Evolutionary conservation across 2,113 vertebrate genomes (phyloP).

Genomic region (Lichenostomus cassidix): DNA sequence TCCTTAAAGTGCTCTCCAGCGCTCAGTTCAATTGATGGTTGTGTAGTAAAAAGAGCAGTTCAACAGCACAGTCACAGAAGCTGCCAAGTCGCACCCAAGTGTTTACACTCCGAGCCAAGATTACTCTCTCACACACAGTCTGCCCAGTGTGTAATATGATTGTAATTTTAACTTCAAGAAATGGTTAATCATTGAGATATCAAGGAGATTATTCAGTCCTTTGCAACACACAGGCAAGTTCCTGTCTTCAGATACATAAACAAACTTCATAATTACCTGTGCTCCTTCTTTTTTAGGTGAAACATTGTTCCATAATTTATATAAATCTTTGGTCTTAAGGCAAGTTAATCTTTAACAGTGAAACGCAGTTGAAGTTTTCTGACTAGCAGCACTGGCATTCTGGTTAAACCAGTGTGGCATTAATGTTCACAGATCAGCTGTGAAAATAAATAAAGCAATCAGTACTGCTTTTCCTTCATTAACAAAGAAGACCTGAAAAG

Average conservation of each 20-base stretch:
- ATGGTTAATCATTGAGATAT: not conserved
- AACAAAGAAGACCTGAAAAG: not conserved
- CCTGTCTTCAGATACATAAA: not conserved
- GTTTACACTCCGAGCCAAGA: not conserved
- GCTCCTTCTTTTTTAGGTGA: not conserved
- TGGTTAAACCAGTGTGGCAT: rapidly evolving
- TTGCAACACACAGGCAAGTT: not conserved
- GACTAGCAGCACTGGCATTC: not conserved
- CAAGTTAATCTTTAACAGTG: not conserved
- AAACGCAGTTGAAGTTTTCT: not conserved
- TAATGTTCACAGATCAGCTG: not conserved
- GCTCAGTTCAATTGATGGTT: not conserved
- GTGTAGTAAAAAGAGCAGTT: not conserved
- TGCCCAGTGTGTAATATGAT: not conserved
- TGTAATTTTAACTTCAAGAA: not conserved
- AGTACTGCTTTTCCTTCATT: not conserved
- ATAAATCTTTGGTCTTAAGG: not conserved
- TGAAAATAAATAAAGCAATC: not conserved
- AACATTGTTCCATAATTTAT: not conserved
- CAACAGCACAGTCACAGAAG: not conserved
- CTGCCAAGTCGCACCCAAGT: not conserved
- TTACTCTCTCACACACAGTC: not conserved
- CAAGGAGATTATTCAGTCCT: not conserved
- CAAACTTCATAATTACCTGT: not conserved
- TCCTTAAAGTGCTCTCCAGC: not conserved